Evolutionary conservation across 1,140 invertebrate genomes (phyloP), one percentile per base, ranked within the genome.

Genomic region (Drosophila cardini): DNA sequence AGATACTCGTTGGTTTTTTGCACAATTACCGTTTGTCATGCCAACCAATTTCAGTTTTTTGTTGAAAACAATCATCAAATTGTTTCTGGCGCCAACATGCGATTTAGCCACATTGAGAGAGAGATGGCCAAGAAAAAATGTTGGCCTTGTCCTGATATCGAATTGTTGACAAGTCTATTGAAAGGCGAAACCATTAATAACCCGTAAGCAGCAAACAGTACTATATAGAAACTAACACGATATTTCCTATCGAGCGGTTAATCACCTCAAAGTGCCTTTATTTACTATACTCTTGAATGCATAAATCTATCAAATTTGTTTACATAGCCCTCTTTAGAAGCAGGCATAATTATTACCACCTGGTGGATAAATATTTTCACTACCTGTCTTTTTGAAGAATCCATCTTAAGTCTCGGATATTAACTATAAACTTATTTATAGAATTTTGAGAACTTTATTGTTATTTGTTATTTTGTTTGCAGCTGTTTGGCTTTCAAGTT

Each of bases 11-110:
- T 64, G 34, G 21, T 9, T 38, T 60, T 71, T 72, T 52, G 67
- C 72, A 72, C 78, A 79, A 80, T 80, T 79, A 72, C 16, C 38
- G 56, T 78, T 80, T 69, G 78, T 76, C 78, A 80, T 78, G 76
- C 72, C 62, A 71, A 40, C 13, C 72, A 56, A 65, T 53, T 79
- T 55, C 53, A 21, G 4, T 36, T 36, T 36, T 36, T 36, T 36
- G 1, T 36, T 36, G 7, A 16, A 38, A 48, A 58, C 45, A 79
- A 62, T 72, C 15, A 46, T 72, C 45, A 67, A 72, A 45, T 73
- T 65, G 64, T 78, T 43, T 55, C 10, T 50, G 80, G 75, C 65
- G 75, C 50, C 72, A 85, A 80, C 43, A 64, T 86, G 62, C 4
- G 55, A 68, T 52, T 68, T 63, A 64, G 63, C 2, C 45, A 76